Evolutionary conservation across 2,797 vertebrate species (phyloP).

Genomic region (Rhincodon typus): DNA sequence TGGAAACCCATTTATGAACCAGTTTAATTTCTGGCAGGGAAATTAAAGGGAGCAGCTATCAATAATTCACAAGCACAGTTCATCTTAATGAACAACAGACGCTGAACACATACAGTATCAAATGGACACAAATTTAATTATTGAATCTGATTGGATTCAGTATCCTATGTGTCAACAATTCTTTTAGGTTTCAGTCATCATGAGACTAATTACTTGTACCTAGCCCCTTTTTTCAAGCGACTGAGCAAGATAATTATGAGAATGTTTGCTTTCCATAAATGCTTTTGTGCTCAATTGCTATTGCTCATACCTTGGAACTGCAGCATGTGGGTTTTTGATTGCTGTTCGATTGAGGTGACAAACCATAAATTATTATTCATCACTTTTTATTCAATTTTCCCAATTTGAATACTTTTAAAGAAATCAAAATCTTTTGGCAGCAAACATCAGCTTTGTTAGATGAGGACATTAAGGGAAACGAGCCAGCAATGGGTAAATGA

Average conservation of each 20-base stretch:
- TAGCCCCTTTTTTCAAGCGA: conserved; percentile 10
- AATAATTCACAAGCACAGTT: conserved; percentile 37
- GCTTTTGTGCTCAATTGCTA: neutral
- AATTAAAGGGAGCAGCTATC: conserved; percentile 33
- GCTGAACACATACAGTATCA: conserved; percentile 47
- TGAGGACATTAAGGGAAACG: neutral
- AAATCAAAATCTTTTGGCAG: neutral
- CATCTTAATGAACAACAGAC: conserved; percentile 36
- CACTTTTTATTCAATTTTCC: neutral
- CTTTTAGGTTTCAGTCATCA: conserved; percentile 38
- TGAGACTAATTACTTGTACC: conserved; percentile 44
- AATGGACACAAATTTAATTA: conserved; percentile 51
- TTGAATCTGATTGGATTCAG: conserved; percentile 43
- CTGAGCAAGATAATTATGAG: neutral
- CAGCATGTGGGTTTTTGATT: neutral
- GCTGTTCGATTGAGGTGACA: no score
- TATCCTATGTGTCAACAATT: conserved; percentile 39
- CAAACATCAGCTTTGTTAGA: neutral
- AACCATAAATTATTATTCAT: neutral
- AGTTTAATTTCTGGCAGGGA: conserved; percentile 24
- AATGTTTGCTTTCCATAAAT: neutral
- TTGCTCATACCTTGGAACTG: neutral
- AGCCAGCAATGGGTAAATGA: neutral
- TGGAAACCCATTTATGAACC: neutral
- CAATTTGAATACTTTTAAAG: neutral